Evolutionary conservation across 2,888 invertebrate genomes (phyloP), one percentile per base, ranked within the genome.

Genomic region (Heliconius aoede): DNA sequence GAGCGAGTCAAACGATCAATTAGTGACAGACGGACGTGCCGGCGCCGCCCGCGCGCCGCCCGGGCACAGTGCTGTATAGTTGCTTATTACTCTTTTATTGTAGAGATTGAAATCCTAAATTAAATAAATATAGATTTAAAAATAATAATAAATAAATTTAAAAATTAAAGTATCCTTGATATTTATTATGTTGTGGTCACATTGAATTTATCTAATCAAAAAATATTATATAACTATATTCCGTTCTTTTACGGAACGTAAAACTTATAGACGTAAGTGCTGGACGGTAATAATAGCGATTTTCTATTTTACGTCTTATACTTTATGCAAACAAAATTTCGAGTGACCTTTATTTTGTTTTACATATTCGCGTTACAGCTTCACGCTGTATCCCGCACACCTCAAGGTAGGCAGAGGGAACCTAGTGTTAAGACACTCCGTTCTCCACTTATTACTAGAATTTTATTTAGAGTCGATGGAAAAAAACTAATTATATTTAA

Each of bases 21-120:
- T 69, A 69, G 69, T 51, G 69, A 69, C 69, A 69, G 55, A 55
- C 69, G 69, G 55, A 55, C 69, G 55, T 69, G 13, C 69, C 69
- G 55, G 69, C 69, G 69, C 69, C 69, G 67, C 8, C 46, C 40
- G 32, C n/a, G n/a, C 32, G 32, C 32, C 32, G 32, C 32, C 32
- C n/a, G n/a, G n/a, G 32, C 32, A 32, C 9, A 2, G 9, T 36
- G 36, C n/a, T n/a, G 11, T 36, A 36, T 36, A 36, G 36, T 9
- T 36, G 11, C 36, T 36, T 36, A 36, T 36, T 36, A 36, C 9
- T 9, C 36, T 36, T 36, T 11, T 9, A 36, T 36, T 36, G 9
- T 36, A 36, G 36, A 36, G 36, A 36, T 36, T 36, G 9, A 36
- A 36, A 30, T 61, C 8, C 18, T 15, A 9, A 15, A 61, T 61